Evolutionary conservation across 1,140 invertebrate genomes (phyloP).

Genomic region (Spodoptera frugiperda): DNA sequence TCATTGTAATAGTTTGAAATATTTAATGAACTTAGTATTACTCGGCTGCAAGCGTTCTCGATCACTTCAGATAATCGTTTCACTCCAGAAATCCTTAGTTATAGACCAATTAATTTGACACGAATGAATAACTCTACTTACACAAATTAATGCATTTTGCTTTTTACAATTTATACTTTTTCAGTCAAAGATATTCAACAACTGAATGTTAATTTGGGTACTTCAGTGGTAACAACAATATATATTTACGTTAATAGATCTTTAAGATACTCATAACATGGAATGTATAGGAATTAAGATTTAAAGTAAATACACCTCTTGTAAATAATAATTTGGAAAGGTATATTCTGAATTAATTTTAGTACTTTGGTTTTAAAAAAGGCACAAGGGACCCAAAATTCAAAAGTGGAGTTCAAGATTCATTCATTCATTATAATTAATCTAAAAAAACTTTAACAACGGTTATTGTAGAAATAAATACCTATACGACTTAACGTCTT

Average conservation of each 20-base stretch:
- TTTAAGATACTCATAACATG: conserved; percentile 58
- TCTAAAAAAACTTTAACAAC: conserved; percentile 37
- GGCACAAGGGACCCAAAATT: conserved; percentile 60
- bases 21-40: conserved; percentile 21
- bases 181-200: conserved; percentile 34
- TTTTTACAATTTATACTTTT: conserved; percentile 6
- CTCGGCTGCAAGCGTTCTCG: conserved; percentile 10
- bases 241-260: conserved; percentile 60
- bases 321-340: conserved; percentile 39
- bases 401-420: conserved; percentile 35
- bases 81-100: conserved; percentile 16
- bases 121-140: conserved; percentile 35
- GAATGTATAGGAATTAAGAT: conserved; percentile 58
- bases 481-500: conserved; percentile 33
- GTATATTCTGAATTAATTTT: conserved; percentile 41
- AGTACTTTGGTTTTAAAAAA: conserved; percentile 57
- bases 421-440: conserved; percentile 37
- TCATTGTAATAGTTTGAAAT: conserved; percentile 19
- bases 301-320: conserved; percentile 42
- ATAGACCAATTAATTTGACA: conserved; percentile 36
- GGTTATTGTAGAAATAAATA: conserved; percentile 39
- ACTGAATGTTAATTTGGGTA: conserved; percentile 17
- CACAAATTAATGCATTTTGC: conserved; percentile 13
- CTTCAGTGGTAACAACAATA: conserved; percentile 54
- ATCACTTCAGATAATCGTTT: conserved; percentile 21